phyloP scores from a whole-genome alignment of 2,113 vertebrate genomes.

The Asarcornis scutulata region DNA sequence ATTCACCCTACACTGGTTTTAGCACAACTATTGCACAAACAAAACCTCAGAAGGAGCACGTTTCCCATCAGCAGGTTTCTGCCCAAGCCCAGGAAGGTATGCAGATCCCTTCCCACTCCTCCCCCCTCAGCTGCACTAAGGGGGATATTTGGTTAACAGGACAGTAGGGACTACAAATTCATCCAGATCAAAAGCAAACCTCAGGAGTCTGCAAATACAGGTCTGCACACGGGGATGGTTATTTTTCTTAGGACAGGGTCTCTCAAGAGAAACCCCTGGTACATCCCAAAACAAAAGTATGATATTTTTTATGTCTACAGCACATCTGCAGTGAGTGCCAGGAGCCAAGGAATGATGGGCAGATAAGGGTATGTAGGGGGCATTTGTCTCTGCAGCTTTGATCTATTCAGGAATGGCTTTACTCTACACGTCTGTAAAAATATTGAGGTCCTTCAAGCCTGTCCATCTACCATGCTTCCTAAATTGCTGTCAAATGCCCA shows the following conservation, averaged over 20 bases:
- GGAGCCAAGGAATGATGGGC: neutral
- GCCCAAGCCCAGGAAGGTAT: neutral
- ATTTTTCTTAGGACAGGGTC: neutral
- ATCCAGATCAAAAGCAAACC: neutral
- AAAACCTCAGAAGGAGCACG: neutral
- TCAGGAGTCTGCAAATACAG: neutral
- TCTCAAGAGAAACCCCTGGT: neutral
- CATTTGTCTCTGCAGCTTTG: neutral
- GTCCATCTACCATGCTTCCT: neutral
- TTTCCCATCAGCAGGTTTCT: neutral
- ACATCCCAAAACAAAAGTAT: neutral
- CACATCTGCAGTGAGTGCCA: neutral
- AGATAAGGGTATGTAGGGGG: neutral
- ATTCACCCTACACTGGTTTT: neutral
- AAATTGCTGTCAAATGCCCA: neutral
- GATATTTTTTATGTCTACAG: neutral
- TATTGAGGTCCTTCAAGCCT: neutral
- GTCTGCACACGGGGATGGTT: neutral
- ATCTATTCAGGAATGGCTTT: neutral
- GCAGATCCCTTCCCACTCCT: neutral
- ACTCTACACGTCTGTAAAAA: accelerated
- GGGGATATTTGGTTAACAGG: neutral
- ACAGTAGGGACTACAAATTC: neutral
- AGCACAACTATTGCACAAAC: neutral
- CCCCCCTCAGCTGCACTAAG: neutral